These are phyloP conservation scores for Clunio marinus DNA, from an alignment of 2,888 invertebrate genomes.

Conservation along the genomic window DNA sequence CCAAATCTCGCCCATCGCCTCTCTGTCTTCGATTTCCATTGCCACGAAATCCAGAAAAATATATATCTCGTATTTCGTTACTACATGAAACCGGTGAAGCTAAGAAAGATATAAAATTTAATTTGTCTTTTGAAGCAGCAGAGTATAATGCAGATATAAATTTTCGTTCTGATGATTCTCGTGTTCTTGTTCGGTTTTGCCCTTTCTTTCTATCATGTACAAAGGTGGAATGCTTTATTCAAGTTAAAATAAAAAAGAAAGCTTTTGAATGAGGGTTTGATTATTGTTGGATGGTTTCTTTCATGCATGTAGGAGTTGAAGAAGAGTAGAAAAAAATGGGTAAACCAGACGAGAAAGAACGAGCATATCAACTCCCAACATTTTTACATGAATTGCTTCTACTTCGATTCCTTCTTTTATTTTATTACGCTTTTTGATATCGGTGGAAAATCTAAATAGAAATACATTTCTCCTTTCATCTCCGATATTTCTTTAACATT, in stretches of 20 bases:
- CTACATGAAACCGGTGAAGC: background rate
- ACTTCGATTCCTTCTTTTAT: background rate
- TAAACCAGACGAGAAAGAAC: background rate
- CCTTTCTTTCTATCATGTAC: background rate
- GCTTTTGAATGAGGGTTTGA: background rate
- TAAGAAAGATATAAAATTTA: conserved; percentile 1
- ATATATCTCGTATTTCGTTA: too few species aligned
- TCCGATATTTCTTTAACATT: background rate
- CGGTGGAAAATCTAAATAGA: conserved; percentile 1
- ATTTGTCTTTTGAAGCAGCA: conserved; percentile 1
- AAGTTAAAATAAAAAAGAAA: background rate
- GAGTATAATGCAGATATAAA: conserved; percentile 14
- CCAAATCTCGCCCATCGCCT: background rate
- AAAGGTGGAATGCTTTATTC: background rate
- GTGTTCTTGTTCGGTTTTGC: background rate
- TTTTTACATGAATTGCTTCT: too few species aligned
- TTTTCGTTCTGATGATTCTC: background rate
- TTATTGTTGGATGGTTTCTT: background rate
- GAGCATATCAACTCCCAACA: background rate
- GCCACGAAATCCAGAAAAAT: background rate
- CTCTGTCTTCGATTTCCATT: background rate
- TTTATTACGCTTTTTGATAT: conserved; percentile 3
- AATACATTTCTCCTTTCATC: background rate
- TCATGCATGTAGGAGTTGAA: too few species aligned
- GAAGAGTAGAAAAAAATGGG: background rate